A percentile compares a stretch with the other conserved stretches of the same genome.
These are phyloP conservation scores for Cyclophora punctaria DNA, from an alignment of 2,888 invertebrate species.

Conservation along the genomic window DNA sequence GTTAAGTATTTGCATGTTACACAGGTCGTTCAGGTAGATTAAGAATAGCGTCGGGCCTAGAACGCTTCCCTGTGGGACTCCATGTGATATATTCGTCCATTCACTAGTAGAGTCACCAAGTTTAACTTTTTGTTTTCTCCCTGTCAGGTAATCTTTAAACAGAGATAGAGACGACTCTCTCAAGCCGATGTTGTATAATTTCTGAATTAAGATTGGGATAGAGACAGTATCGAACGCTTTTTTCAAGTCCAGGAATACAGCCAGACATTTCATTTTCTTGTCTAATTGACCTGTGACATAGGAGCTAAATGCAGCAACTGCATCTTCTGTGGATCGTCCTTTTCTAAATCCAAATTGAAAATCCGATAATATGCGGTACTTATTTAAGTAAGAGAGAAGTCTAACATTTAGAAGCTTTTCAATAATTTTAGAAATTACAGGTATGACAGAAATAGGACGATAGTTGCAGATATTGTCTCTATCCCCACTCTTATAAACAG, in stretches of 20 bases:
- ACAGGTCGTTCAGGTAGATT: background rate
- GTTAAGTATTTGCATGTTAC: background rate
- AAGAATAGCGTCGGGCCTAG: no score
- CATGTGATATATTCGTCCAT: background rate
- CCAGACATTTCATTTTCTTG: background rate
- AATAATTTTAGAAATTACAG: slow-evolving; percentile 7
- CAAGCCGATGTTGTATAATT: background rate
- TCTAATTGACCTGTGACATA: background rate
- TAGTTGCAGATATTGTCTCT: slow-evolving; percentile 11
- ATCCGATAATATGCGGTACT: background rate
- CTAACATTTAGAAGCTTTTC: slow-evolving; percentile 7
- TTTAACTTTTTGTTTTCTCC: slow-evolving; percentile 2
- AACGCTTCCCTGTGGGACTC: background rate
- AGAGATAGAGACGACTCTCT: background rate
- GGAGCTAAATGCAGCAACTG: background rate
- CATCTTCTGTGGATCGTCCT: slow-evolving; percentile 5
- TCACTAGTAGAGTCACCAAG: slow-evolving; percentile 1
- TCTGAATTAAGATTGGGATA: background rate
- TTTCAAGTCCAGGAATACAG: background rate
- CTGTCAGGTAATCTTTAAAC: background rate
- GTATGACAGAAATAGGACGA: slow-evolving; percentile 13
- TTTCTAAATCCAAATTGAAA: slow-evolving; percentile 8
- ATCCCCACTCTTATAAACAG: slow-evolving; percentile 13
- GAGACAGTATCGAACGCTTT: background rate
- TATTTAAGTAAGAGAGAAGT: slow-evolving; percentile 2